A percentile compares a stretch with the other conserved stretches of the same genome.
These are phyloP conservation scores for Vesta saturnalis DNA, from an alignment of 2,888 invertebrate species.

Conservation along the genomic window DNA sequence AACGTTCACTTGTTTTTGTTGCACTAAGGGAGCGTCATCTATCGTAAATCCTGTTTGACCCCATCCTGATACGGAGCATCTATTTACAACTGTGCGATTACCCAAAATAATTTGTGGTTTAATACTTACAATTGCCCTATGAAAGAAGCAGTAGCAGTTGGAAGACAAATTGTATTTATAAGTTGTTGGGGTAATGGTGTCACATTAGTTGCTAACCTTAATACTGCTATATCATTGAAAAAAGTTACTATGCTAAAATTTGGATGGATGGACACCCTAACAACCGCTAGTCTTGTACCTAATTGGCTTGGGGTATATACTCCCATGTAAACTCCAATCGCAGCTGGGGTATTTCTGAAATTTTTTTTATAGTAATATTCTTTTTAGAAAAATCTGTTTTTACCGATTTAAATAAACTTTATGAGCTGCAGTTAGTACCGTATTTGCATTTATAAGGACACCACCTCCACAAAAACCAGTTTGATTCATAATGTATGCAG, in stretches of 20 bases:
- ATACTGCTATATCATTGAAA: conserved; percentile 83
- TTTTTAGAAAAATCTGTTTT: neutral
- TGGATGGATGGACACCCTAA: conserved; percentile 62
- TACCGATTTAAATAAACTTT: conserved; percentile 70
- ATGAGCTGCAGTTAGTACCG: conserved; percentile 80
- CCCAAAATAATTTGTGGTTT: neutral
- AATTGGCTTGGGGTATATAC: conserved; percentile 40
- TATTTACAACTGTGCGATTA: conserved; percentile 40
- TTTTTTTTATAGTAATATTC: neutral
- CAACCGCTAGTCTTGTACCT: conserved; percentile 43
- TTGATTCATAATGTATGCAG: conserved; percentile 62
- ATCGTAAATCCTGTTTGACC: conserved; percentile 79
- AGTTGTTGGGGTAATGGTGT: conserved; percentile 66
- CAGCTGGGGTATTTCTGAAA: conserved; percentile 39
- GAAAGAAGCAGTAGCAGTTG: conserved; percentile 57
- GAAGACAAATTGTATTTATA: conserved; percentile 72
- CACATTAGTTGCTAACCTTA: conserved; percentile 72
- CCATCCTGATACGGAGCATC: conserved; percentile 85
- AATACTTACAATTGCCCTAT: conserved; percentile 46
- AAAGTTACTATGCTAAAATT: conserved; percentile 77
- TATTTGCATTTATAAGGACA: conserved; percentile 72
- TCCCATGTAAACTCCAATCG: conserved; percentile 44
- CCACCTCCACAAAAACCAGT: conserved; percentile 74
- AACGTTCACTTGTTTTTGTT: conserved; percentile 80
- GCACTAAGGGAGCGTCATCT: conserved; percentile 62